phyloP scores from a whole-genome alignment of 1,140 invertebrate genomes.

The Zaprionus inermis region DNA sequence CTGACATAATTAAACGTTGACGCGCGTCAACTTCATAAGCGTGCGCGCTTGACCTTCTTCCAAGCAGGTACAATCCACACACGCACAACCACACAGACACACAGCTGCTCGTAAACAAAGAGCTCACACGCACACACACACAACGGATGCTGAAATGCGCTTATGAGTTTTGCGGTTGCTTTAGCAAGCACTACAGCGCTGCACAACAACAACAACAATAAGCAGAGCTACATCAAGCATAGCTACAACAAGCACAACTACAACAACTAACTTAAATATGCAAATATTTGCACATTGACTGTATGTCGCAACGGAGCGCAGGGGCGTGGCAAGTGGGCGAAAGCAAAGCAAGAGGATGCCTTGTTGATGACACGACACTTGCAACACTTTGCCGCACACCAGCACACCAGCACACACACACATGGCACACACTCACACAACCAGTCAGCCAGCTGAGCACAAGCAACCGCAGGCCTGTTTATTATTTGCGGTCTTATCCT shows the following conservation, averaged over 20 bases:
- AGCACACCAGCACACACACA: constrained; percentile 4
- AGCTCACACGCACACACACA: constrained; percentile 15
- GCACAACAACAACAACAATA: constrained; percentile 28
- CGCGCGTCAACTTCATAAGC: constrained; percentile 67
- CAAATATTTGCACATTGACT: constrained; percentile 81
- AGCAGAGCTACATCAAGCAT: constrained; percentile 39
- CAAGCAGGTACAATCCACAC: constrained; percentile 36
- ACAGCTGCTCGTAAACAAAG: constrained; percentile 1
- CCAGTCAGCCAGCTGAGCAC: neutral
- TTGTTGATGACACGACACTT: constrained; percentile 64
- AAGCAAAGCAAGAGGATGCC: constrained; percentile 29
- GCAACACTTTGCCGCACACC: constrained; percentile 39
- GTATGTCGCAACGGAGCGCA: constrained; percentile 38
- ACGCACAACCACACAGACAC: constrained; percentile 23
- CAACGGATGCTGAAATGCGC: constrained; percentile 71
- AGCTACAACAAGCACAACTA: constrained; percentile 24
- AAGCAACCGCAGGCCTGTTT: constrained; percentile 37
- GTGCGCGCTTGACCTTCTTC: constrained; percentile 44
- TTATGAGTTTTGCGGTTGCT: constrained; percentile 76
- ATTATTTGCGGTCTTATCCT: constrained; percentile 50
- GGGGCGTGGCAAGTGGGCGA: neutral
- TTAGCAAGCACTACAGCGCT: constrained; percentile 48
- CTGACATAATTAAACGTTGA: constrained; percentile 81
- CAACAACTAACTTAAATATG: constrained; percentile 75
- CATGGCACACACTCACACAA: neutral